phyloP scores from a whole-genome alignment of 2,797 vertebrate genomes.

The Dallia pectoralis region DNA sequence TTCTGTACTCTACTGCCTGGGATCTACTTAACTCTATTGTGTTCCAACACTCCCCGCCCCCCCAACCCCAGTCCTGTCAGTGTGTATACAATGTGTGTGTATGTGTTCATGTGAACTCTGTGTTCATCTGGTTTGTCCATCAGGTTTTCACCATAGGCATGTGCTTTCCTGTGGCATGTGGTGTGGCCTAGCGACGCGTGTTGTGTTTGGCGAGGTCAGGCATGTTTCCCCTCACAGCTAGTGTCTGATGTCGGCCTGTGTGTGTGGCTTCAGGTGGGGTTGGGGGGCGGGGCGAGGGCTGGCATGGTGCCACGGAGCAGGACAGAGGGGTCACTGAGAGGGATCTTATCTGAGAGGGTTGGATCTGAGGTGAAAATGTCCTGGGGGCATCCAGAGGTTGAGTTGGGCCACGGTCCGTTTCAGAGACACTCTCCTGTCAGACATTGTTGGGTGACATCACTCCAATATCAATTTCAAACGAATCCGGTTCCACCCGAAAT shows the following conservation, averaged over 20 bases:
- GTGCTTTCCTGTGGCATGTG: conserved; percentile 40
- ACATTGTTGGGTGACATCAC: conserved; percentile 28
- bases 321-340: not conserved
- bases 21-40: conserved; percentile 27
- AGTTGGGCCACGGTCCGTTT: not conserved
- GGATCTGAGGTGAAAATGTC: conserved; percentile 5
- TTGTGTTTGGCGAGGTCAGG: conserved; percentile 13
- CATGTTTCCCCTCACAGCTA: conserved; percentile 51
- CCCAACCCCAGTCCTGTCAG: conserved; percentile 30
- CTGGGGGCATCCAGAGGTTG: conserved; percentile 16
- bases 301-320: conserved; percentile 1
- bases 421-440: conserved; percentile 3
- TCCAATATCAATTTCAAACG: not conserved
- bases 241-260: conserved; percentile 58
- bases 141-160: conserved; percentile 37
- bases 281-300: not conserved
- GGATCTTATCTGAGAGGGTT: conserved; percentile 6
- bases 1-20: too few relatives aligned
- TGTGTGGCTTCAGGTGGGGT: conserved; percentile 30
- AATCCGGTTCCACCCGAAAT: not conserved
- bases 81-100: conserved; percentile 34
- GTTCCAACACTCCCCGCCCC: conserved; percentile 30
- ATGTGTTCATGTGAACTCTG: conserved; percentile 31
- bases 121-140: conserved; percentile 59
- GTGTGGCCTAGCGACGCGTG: conserved; percentile 28